Evolutionary conservation across 2,888 invertebrate genomes (phyloP).

Genomic region (Entomobrya multifasciata): DNA sequence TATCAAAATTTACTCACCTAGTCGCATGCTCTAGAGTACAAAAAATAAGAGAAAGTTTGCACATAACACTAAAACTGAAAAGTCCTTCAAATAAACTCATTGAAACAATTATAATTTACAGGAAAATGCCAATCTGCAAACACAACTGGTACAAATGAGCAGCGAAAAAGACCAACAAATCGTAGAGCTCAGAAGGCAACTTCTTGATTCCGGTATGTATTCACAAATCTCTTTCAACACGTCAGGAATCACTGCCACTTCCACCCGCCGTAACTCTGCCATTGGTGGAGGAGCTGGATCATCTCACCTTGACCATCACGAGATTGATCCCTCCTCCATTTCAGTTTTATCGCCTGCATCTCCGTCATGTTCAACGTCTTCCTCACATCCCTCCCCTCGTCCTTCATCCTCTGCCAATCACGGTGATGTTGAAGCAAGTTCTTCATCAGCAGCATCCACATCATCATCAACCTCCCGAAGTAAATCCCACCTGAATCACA

Average conservation of each 20-base stretch:
- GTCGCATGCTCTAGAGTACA: too few species aligned
- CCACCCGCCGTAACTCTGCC: slow-evolving; percentile 63
- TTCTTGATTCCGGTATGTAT: slow-evolving; percentile 76
- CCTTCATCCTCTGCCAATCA: slow-evolving; percentile 53
- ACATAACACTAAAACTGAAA: too few species aligned
- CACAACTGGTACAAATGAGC: slow-evolving; percentile 85
- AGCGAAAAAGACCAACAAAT: slow-evolving; percentile 88
- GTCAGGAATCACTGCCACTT: slow-evolving; percentile 60
- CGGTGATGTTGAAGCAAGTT: slow-evolving; percentile 50
- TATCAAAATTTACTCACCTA: too few species aligned
- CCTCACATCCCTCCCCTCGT: slow-evolving; percentile 18
- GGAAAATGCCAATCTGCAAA: slow-evolving; percentile 87
- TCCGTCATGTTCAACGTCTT: slow-evolving; percentile 32
- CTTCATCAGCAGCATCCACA: slow-evolving; percentile 57
- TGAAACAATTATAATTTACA: too few species aligned
- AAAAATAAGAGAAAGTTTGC: too few species aligned
- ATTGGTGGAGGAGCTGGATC: slow-evolving; percentile 30
- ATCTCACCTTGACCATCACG: slow-evolving; percentile 1
- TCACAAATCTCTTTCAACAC: slow-evolving; percentile 69
- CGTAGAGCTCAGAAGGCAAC: slow-evolving; percentile 74
- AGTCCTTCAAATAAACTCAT: too few species aligned
- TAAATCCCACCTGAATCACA: slow-evolving; percentile 53
- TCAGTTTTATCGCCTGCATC: slow-evolving; percentile 49
- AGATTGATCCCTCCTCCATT: neutral
- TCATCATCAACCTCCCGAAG: slow-evolving; percentile 42